phyloP scores from a whole-genome alignment of 1,140 invertebrate genomes.

The Calosoma granatense region DNA sequence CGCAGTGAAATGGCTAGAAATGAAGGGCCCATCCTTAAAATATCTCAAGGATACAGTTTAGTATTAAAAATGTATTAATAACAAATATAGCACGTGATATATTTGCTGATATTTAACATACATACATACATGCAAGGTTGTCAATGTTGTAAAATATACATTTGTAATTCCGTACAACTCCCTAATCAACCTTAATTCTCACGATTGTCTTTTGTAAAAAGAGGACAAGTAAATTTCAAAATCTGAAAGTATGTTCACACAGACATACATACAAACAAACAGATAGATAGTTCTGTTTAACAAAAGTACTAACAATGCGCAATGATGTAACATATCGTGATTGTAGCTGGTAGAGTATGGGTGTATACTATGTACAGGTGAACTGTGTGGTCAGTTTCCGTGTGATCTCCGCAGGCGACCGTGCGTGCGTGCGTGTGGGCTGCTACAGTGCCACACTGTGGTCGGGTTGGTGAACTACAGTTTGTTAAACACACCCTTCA shows the following conservation, averaged over 20 bases:
- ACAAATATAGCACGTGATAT: background rate
- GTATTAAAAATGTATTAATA: background rate
- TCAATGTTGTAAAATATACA: background rate
- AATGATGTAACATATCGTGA: background rate
- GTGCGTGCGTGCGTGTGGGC: background rate
- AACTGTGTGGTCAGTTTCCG: background rate
- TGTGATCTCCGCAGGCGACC: too few species aligned
- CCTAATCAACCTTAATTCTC: too few species aligned
- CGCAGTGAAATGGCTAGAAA: background rate
- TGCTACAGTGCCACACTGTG: background rate
- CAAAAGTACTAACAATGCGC: background rate
- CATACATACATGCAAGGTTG: background rate
- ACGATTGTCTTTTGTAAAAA: background rate
- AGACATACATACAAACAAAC: background rate
- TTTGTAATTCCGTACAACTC: too few species aligned
- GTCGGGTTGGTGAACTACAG: too few species aligned
- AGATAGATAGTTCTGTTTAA: background rate
- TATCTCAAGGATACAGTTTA: background rate
- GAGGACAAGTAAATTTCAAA: background rate
- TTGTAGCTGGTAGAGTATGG: background rate
- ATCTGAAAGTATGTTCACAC: background rate
- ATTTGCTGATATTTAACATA: background rate
- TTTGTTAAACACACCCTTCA: too few species aligned
- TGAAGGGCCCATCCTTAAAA: background rate
- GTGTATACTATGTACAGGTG: background rate